Evolutionary conservation across 2,797 vertebrate genomes (phyloP), one percentile per base, ranked within the genome.

Genomic region (Valencia hispanica): DNA sequence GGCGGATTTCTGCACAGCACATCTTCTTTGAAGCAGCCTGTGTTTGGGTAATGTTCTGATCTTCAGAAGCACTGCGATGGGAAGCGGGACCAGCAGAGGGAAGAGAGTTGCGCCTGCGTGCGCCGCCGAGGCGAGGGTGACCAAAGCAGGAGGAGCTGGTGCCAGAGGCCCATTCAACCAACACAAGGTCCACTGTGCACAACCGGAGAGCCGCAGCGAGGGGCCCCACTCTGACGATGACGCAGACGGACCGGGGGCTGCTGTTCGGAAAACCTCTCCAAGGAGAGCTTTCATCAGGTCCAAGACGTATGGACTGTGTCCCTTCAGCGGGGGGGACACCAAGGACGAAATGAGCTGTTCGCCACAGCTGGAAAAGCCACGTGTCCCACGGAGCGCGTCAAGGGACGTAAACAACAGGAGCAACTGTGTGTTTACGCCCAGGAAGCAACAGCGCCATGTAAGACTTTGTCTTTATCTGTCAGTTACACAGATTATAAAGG

Each of bases 21-120:
- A n/a, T n/a, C n/a, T n/a, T n/a, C n/a, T n/a, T n/a, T n/a, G n/a
- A n/a, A n/a, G 87, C 73, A 86, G 84, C 75, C 85, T 84, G 73
- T 82, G 79, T 78, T 72, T 27, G 36, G 47, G 34, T 15, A 25
- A 39, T 3, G 17, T 51, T 75, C 36, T 73, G 61, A 30, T 22
- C n/a, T 41, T 66, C 3, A 15, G 48, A 63, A 30, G 25, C n/a
- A 43, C 70, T 39, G 77, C 74, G 65, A 96, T 96, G 95, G 95
- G 95, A 61, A 94, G 85, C 81, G 91, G 90, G 0, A 88, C 90
- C 22, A 95, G 95, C 88, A 88, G 93, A 74, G 90, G 92, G 50
- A 95, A 94, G 78, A 96, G 78, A 79, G 93, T 96, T 20, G 92
- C 95, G 87, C 94, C 95, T 83, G 93, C 76, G 77, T 85, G 86